Evolutionary conservation across 2,113 vertebrate species (phyloP), one percentile per base, ranked within the genome.

Genomic region (Neodontobutis hainanensis): DNA sequence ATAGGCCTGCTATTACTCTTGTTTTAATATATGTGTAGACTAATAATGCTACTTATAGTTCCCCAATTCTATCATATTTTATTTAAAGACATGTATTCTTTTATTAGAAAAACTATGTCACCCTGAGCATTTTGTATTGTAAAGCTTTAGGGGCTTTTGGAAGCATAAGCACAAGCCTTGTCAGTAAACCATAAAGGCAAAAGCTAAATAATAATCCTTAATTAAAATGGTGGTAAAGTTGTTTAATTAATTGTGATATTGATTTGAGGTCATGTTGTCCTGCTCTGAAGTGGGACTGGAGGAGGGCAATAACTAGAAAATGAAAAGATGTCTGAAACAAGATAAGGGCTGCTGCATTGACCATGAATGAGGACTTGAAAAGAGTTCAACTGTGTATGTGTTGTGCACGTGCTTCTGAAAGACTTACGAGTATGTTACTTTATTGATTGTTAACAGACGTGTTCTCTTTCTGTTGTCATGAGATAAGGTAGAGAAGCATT

Each of bases 381-480:
- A 27, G 73, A 42, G 61, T 65, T 27, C 19, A 27, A 27, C 56
- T 67, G 70, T 62, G 73, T 58, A 38, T 6, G 1, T 49, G 49
- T n/a, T 27, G 61, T 59, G 71, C 9, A 12, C 48, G 46, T 14
- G 45, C 38, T 53, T 8, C 6, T 14, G 55, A 34, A 48, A 40
- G 51, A 70, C 62, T 76, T 60, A 69, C 73, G 78, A 73, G 78
- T 68, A 72, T 80, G 82, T 84, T 76, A 77, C 75, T 81, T 84
- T 89, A 90, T 89, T 89, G 87, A 90, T 88, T 83, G 81, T 82
- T 80, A 85, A 86, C 83, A 11, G 35, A 70, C 50, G 83, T 83
- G 73, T 84, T 85, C 73, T 83, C 83, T 78, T 77, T 84, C 89
- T 90, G 87, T 87, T 89, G 86, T 89, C 65, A 85, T 45, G 77